A percentile compares a stretch with the other conserved stretches of the same genome.
phyloP scores from a whole-genome alignment of 2,797 vertebrate genomes.

The Neostethus bicornis region DNA sequence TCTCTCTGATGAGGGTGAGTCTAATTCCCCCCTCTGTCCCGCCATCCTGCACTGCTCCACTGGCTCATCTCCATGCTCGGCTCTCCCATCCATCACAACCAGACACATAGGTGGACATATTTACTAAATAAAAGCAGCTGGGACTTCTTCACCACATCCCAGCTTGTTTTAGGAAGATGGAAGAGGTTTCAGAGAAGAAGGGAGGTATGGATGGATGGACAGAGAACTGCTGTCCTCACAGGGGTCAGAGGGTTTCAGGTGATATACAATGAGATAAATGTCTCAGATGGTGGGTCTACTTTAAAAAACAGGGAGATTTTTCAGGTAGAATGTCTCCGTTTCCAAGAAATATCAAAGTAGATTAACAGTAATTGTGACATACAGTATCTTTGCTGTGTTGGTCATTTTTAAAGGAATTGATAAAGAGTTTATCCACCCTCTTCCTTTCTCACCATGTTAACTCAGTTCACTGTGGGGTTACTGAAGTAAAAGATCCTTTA shows the following conservation, averaged over 20 bases:
- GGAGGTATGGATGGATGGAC: conserved; percentile 1
- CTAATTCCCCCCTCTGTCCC: conserved; percentile 51
- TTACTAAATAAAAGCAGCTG: conserved; percentile 82
- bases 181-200: conserved; percentile 15
- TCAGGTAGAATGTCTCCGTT: conserved; percentile 44
- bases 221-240: conserved; percentile 1
- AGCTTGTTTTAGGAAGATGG: conserved; percentile 46
- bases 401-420: conserved; percentile 48
- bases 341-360: conserved; percentile 55
- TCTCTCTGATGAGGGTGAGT: conserved; percentile 47
- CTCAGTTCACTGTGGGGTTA: conserved; percentile 30
- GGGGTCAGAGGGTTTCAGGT: conserved; percentile 53
- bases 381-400: conserved; percentile 40
- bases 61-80: conserved; percentile 43
- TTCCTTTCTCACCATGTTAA: conserved; percentile 35
- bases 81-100: conserved; percentile 42
- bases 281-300: conserved; percentile 36
- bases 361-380: conserved; percentile 50
- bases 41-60: conserved; percentile 32
- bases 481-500: conserved; percentile 36
- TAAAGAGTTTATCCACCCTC: conserved; percentile 56
- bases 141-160: conserved; percentile 55
- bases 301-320: conserved; percentile 15
- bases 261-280: conserved; percentile 33
- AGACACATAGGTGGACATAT: conserved; percentile 66